These are phyloP conservation scores for Halcyon smyrnensis DNA, from an alignment of 2,797 vertebrate species.

Conservation along the genomic window DNA sequence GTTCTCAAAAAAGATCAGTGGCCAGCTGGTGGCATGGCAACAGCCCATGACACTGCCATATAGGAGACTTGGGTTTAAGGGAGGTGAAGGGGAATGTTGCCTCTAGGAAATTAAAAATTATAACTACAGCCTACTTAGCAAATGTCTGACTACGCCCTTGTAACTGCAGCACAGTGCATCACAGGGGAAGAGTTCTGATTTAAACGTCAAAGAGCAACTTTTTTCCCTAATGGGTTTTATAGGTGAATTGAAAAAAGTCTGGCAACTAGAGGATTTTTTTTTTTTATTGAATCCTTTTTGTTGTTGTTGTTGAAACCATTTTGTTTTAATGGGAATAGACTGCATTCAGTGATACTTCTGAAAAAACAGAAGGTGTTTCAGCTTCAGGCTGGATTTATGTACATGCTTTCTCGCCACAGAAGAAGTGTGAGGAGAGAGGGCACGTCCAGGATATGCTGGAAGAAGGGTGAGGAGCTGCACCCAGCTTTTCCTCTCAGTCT, in stretches of 20 bases:
- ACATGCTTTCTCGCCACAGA: not conserved
- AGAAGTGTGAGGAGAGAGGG: not conserved
- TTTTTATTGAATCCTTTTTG: not conserved
- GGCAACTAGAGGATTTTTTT: not conserved
- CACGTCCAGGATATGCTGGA: not conserved
- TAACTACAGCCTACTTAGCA: conserved; percentile 42
- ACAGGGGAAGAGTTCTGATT: conserved; percentile 9
- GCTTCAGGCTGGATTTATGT: not conserved
- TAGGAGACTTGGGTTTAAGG: conserved; percentile 43
- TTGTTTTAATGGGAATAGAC: not conserved
- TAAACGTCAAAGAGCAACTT: conserved; percentile 42
- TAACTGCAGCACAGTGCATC: conserved; percentile 18
- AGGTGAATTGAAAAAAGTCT: conserved; percentile 18
- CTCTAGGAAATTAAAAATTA: conserved; percentile 70
- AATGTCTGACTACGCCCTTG: conserved; percentile 43
- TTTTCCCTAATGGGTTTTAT: conserved; percentile 13
- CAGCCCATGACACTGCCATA: conserved; percentile 33
- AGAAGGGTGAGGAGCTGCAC: not conserved
- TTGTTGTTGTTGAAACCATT: not conserved
- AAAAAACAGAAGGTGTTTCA: not conserved
- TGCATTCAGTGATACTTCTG: not conserved
- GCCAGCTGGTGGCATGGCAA: conserved; percentile 60
- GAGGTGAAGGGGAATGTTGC: conserved; percentile 37
- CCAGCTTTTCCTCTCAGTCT: not conserved
- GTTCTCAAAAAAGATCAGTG: conserved; percentile 71